phyloP scores from a whole-genome alignment of 2,797 vertebrate genomes.

The Echeneis naucrates region DNA sequence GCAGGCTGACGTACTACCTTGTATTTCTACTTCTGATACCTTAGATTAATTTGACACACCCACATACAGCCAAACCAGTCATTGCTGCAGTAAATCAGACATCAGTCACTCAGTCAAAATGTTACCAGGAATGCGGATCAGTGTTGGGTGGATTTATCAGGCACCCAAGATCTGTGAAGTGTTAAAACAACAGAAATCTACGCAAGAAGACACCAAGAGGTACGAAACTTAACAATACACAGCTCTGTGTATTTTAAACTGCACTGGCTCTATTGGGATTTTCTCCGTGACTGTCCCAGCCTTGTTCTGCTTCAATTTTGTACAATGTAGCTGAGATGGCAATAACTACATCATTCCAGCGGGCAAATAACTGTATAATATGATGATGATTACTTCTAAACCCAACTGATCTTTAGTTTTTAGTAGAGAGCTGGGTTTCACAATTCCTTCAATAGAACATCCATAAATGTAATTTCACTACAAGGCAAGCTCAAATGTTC shows the following conservation, averaged over 20 bases:
- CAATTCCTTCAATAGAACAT: too few species aligned
- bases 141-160: neutral
- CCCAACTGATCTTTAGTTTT: too few species aligned
- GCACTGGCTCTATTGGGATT: neutral
- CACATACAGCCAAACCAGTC: neutral
- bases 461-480: neutral
- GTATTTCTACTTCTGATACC: neutral
- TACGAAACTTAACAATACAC: neutral
- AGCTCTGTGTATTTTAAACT: neutral
- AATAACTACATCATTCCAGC: too few species aligned
- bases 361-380: too few species aligned
- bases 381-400: too few species aligned
- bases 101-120: too few species aligned
- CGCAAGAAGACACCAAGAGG: neutral
- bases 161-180: neutral
- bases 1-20: neutral
- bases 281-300: neutral
- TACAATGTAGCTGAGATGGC: neutral
- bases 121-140: neutral
- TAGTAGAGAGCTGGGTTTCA: too few species aligned
- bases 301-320: neutral
- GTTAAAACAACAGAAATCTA: neutral
- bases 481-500: neutral
- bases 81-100: neutral
- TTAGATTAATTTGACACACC: neutral